Evolutionary conservation across 2,888 invertebrate genomes (phyloP).

Genomic region (Limnephilus lunatus): DNA sequence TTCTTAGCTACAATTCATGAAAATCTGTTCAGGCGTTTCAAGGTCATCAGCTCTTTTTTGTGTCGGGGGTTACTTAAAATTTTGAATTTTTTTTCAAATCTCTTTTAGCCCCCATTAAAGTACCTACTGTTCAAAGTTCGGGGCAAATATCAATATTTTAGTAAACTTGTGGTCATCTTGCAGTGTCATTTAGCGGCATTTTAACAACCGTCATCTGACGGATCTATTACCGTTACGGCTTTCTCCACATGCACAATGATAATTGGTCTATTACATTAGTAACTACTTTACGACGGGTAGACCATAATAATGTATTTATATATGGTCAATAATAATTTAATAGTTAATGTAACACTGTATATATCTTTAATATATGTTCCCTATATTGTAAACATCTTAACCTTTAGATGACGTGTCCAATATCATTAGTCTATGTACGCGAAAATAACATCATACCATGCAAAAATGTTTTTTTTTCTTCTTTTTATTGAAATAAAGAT

Average conservation of each 20-base stretch:
- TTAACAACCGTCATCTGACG: not conserved
- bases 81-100: not conserved
- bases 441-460: too few relatives aligned
- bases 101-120: not conserved
- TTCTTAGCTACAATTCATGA: too few relatives aligned
- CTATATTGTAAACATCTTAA: not conserved
- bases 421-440: too few relatives aligned
- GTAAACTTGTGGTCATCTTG: not conserved
- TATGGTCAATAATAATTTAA: not conserved
- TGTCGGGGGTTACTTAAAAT: too few relatives aligned
- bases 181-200: not conserved
- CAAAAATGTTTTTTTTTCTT: too few relatives aligned
- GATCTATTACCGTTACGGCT: not conserved
- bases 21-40: too few relatives aligned
- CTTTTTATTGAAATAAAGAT: too few relatives aligned
- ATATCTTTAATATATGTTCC: not conserved
- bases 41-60: too few relatives aligned
- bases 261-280: not conserved
- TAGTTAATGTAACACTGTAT: not conserved
- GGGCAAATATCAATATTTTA: not conserved
- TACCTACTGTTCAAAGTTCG: not conserved
- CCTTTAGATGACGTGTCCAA: too few relatives aligned
- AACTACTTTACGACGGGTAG: not conserved
- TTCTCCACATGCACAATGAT: not conserved
- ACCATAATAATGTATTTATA: not conserved